Conservation (phyloP, 2,797 vertebrate genomes). For the Kryptolebias ocellatus region DNA sequence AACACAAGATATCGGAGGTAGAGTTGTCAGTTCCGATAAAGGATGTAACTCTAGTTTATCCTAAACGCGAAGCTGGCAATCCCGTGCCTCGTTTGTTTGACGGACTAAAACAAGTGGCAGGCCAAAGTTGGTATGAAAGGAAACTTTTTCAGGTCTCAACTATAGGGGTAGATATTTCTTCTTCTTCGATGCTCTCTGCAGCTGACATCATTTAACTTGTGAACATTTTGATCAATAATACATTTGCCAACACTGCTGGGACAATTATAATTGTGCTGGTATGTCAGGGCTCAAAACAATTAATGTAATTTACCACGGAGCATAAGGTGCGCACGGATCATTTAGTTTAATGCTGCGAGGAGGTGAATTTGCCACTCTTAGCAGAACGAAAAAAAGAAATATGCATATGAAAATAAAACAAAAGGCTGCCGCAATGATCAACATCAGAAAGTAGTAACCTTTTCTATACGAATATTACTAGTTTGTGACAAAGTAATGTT, state of each 20-base stretch:
- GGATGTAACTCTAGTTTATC: too few relatives aligned
- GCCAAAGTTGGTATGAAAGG: too few relatives aligned
- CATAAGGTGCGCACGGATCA: slow-evolving; percentile 58
- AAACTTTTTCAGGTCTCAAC: slow-evolving; percentile 10
- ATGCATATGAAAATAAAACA: slow-evolving; percentile 61
- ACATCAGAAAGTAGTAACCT: slow-evolving; percentile 12
- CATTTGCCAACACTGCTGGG: slow-evolving; percentile 74
- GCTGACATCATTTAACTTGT: slow-evolving; percentile 62
- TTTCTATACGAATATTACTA: too few relatives aligned
- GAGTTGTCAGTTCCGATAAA: too few relatives aligned
- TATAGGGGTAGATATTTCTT: slow-evolving; percentile 25
- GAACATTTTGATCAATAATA: slow-evolving; percentile 77
- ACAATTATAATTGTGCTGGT: slow-evolving; percentile 73
- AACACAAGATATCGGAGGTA: too few relatives aligned
- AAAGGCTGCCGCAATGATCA: slow-evolving; percentile 29
- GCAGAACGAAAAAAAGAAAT: slow-evolving; percentile 59
- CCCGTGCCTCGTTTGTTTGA: too few relatives aligned
- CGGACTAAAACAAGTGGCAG: too few relatives aligned
- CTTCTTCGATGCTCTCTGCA: slow-evolving; percentile 22
- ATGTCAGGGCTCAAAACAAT: slow-evolving; percentile 75
- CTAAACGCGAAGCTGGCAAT: too few relatives aligned
- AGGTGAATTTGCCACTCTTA: slow-evolving; percentile 58
- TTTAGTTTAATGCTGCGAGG: slow-evolving; percentile 55
- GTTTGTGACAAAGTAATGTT: slow-evolving; percentile 19
- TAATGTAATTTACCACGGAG: slow-evolving; percentile 68